phyloP scores from a whole-genome alignment of 2,888 invertebrate genomes.

The Julus scanicus region DNA sequence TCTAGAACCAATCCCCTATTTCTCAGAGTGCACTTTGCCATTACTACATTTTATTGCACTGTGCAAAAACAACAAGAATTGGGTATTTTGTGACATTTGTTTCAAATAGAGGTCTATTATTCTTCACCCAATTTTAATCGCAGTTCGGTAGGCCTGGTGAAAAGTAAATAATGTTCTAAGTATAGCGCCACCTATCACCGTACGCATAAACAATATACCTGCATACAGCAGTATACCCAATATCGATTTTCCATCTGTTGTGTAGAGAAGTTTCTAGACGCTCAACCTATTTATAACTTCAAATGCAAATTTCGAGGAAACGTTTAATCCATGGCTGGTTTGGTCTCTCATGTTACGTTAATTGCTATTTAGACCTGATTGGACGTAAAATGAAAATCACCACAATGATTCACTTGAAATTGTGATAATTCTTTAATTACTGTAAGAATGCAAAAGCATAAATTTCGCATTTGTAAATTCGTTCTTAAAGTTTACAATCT shows the following conservation, averaged over 20 bases:
- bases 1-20: too few relatives aligned
- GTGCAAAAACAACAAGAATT: too few relatives aligned
- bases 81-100: too few relatives aligned
- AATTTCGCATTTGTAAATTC: too few relatives aligned
- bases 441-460: too few relatives aligned
- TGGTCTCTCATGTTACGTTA: neutral
- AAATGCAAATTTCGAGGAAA: neutral
- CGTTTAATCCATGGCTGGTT: neutral
- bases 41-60: too few relatives aligned
- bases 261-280: neutral
- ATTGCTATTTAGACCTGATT: neutral
- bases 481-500: too few relatives aligned
- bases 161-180: neutral
- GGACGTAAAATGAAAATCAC: neutral
- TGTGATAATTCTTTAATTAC: too few relatives aligned
- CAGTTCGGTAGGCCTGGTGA: neutral
- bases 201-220: neutral
- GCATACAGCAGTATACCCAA: neutral
- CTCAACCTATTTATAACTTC: neutral
- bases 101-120: too few relatives aligned
- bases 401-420: neutral
- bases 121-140: neutral
- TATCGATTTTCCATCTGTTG: conserved; percentile 12
- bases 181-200: neutral
- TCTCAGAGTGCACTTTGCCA: too few relatives aligned